These are phyloP conservation scores for Ptyas mucosa DNA, from an alignment of 2,113 vertebrate species.

Conservation along the genomic window DNA sequence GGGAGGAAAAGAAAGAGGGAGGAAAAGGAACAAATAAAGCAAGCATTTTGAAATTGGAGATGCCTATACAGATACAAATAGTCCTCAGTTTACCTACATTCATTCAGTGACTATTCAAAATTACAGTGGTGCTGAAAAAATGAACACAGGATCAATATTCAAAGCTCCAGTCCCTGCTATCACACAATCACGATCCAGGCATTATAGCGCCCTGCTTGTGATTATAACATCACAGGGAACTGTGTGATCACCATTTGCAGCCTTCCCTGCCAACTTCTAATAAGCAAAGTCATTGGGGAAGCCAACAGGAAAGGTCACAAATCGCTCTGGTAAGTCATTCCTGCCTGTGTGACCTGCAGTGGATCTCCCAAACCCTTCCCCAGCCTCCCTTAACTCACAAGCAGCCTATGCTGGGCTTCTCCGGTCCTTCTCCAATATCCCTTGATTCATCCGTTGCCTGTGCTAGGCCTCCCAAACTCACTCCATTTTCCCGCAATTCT, in stretches of 20 bases:
- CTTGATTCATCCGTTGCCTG: neutral
- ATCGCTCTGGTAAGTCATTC: neutral
- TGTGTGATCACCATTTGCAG: neutral
- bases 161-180: neutral
- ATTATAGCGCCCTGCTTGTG: neutral
- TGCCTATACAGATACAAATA: neutral
- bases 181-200: neutral
- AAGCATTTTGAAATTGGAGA: neutral
- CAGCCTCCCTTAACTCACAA: neutral
- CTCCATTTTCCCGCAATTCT: neutral
- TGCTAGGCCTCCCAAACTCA: neutral
- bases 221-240: neutral
- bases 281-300: neutral
- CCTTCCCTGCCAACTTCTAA: neutral
- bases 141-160: neutral
- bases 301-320: neutral
- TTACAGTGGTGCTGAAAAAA: neutral
- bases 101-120: neutral
- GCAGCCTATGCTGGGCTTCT: neutral
- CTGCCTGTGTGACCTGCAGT: neutral
- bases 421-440: neutral
- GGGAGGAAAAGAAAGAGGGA: neutral
- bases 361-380: neutral
- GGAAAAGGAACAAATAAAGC: neutral
- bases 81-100: neutral